Evolutionary conservation across 2,113 vertebrate genomes (phyloP).

Genomic region (Riparia riparia): DNA sequence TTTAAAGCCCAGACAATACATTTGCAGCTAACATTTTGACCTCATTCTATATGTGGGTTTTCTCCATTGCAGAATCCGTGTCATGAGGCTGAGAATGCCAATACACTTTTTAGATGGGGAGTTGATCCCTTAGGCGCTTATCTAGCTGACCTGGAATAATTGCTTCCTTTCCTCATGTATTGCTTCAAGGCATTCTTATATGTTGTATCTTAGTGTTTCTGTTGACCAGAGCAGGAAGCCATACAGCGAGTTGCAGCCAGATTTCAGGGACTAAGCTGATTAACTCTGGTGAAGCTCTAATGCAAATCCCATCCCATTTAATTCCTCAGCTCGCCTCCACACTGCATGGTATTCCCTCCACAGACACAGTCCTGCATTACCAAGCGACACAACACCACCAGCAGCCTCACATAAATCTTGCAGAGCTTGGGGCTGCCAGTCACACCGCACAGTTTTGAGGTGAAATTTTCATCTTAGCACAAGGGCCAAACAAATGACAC

Average conservation of each 20-base stretch:
- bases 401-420: conserved; percentile 9
- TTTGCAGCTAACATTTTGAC: conserved; percentile 27
- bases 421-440: background rate
- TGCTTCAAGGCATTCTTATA: conserved; percentile 57
- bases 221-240: conserved; percentile 69
- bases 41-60: conserved; percentile 30
- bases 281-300: conserved; percentile 63
- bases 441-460: background rate
- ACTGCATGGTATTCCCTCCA: background rate
- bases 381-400: background rate
- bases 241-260: conserved; percentile 69
- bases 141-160: conserved; percentile 57
- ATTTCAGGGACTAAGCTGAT: conserved; percentile 69
- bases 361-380: background rate
- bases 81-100: conserved; percentile 46
- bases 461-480: background rate
- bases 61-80: background rate
- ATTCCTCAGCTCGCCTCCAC: conserved; percentile 36
- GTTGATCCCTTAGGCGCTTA: conserved; percentile 50
- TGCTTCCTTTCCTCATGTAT: conserved; percentile 59
- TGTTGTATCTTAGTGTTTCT: conserved; percentile 26
- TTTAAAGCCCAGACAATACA: conserved; percentile 40
- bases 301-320: conserved; percentile 59
- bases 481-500: background rate
- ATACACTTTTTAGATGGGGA: conserved; percentile 12